phyloP scores from a whole-genome alignment of 35 echinoderm and acorn worm genomes.

The Stichopus chloronotus region DNA sequence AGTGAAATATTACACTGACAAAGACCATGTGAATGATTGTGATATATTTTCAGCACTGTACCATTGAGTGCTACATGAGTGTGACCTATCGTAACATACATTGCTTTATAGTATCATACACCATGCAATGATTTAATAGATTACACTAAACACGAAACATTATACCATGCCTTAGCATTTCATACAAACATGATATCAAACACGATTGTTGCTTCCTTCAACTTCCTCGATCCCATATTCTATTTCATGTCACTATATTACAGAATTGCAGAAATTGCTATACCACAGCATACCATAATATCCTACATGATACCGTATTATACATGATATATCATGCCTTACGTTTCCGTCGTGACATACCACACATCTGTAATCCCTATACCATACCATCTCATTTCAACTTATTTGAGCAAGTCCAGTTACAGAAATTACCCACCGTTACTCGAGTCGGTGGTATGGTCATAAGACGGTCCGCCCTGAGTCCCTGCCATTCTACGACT shows the following conservation, averaged over 20 bases:
- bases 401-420: neutral
- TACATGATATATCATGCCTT: neutral
- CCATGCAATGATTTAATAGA: no score
- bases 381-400: neutral
- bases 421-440: neutral
- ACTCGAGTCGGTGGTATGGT: conserved; percentile 29
- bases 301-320: neutral
- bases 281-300: neutral
- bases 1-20: no score
- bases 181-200: no score
- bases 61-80: neutral
- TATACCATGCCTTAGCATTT: no score
- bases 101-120: neutral
- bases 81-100: neutral
- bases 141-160: no score
- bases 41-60: neutral
- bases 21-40: no score
- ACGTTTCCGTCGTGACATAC: neutral
- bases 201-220: neutral
- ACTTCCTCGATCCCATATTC: neutral
- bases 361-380: neutral
- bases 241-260: neutral
- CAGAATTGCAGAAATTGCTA: neutral
- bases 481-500: neutral
- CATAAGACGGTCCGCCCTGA: conserved; percentile 4